These are phyloP conservation scores for Suncus etruscus DNA, from an alignment of 2,113 vertebrate species.

Conservation along the genomic window DNA sequence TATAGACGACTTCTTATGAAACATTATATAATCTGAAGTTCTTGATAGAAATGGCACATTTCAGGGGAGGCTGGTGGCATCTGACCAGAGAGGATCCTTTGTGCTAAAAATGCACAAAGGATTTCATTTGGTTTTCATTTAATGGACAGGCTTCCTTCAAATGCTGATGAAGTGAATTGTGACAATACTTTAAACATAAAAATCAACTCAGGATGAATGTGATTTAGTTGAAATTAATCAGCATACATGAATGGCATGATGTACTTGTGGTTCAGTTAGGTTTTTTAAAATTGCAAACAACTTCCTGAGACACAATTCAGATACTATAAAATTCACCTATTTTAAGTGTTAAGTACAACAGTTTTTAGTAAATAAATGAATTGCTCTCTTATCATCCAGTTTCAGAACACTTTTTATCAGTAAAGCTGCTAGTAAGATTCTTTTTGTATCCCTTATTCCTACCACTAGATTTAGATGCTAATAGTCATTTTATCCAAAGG, in stretches of 20 bases:
- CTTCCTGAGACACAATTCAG: conserved; percentile 5
- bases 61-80: conserved; percentile 54
- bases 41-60: conserved; percentile 46
- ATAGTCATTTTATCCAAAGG: not conserved
- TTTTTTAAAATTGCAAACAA: not conserved
- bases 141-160: not conserved
- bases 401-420: not conserved
- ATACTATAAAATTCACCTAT: not conserved
- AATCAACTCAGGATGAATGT: not conserved
- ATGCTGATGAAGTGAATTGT: conserved; percentile 22
- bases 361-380: conserved; percentile 13
- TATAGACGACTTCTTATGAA: conserved; percentile 63
- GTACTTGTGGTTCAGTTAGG: not conserved
- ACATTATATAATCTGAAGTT: conserved; percentile 59
- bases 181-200: not conserved
- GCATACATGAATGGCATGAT: not conserved
- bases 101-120: conserved; percentile 71
- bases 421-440: not conserved
- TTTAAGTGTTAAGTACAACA: not conserved
- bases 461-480: not conserved
- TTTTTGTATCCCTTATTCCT: too few relatives aligned
- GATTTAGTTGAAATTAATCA: not conserved
- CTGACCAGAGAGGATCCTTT: conserved; percentile 63
- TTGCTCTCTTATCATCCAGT: not conserved
- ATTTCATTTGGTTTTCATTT: conserved; percentile 44